These are phyloP conservation scores for Chitala chitala DNA, from an alignment of 2,113 vertebrate genomes.

Conservation along the genomic window DNA sequence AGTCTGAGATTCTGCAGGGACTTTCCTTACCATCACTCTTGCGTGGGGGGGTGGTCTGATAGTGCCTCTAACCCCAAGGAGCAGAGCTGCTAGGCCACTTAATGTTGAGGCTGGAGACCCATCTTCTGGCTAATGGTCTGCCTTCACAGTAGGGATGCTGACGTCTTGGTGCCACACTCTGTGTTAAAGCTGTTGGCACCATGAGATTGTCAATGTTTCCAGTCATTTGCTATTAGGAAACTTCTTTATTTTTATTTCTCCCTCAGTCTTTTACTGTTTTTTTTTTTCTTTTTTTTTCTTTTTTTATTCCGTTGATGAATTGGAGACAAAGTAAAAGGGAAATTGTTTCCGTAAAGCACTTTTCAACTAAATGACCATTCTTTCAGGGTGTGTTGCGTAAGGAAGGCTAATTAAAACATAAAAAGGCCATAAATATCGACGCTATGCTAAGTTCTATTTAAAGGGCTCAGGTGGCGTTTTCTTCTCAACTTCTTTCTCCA, in stretches of 20 bases:
- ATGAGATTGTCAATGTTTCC: conserved; percentile 32
- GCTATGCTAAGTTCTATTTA: conserved; percentile 29
- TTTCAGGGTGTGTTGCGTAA: not conserved
- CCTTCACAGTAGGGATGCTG: conserved; percentile 21
- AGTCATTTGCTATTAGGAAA: conserved; percentile 33
- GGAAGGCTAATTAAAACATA: conserved; percentile 8
- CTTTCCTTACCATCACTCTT: no score
- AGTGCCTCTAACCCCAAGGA: not conserved
- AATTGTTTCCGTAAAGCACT: not conserved
- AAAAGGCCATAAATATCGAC: conserved; percentile 6
- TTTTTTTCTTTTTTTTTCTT: conserved; percentile 30
- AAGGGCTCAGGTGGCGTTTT: conserved; percentile 30
- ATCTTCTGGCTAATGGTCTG: not conserved
- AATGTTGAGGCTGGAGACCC: not conserved
- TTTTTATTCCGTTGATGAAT: conserved; percentile 32
- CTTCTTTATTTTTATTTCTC: conserved; percentile 26
- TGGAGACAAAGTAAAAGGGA: conserved; percentile 22
- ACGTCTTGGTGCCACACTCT: conserved; percentile 31
- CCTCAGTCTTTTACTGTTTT: conserved; percentile 11
- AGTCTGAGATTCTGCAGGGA: not conserved
- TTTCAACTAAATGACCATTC: not conserved
- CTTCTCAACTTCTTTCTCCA: conserved; percentile 27
- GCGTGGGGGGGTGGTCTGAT: no score
- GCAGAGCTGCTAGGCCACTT: not conserved
- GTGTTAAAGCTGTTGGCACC: conserved; percentile 30